Base-by-base conservation (phyloP, 2,797 vertebrate species). In the Clarias platycephalus region DNA sequence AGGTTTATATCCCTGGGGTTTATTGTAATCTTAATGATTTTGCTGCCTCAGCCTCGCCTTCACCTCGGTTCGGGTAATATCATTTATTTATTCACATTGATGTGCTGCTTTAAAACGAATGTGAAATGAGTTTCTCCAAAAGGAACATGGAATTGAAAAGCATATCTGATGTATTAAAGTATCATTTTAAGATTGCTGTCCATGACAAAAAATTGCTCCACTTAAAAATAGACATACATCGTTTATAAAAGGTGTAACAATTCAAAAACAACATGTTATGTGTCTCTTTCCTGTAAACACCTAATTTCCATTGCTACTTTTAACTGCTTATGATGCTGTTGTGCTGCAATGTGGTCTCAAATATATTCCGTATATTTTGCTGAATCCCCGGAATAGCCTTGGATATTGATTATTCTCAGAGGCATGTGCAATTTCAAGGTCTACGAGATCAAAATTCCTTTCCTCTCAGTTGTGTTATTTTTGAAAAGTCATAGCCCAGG, bases 361-460 rank as follows among this genome's bases (percentile, higher is more conserved):
- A 82, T 72, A 55, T 84, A 78, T 87, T 84, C 66, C 16, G 16
- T 71, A 26, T 40, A 28, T 81, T 34, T 74, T 49, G 83, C 83
- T 74, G 74, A 82, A 84, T 79, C 67, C 67, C 37, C 60, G 53
- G 80, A 80, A 84, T 67, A 82, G 67, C 74, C 55, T 37, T 79
- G 80, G 62, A 82, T 82, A 82, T 82, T 34, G 83, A 87, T 84
- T 74, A 87, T 49, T 26, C 66, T 60, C 66, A 24, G 28, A 72
- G 83, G 60, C 62, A 15, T 68, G 83, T 57, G 72, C 82, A n/a
- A 64, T 75, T 55, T 75, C 58, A 70, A 81, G 64, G 63, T 72
- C 55, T 66, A 40, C 28, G 18, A 57, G 26, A 72, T 78, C 40
- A 86, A 81, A 64, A 81, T 81, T 77, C 49, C 63, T n/a, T 40